These are phyloP conservation scores for Lichenostomus cassidix DNA, from an alignment of 2,113 vertebrate species.

Conservation along the genomic window DNA sequence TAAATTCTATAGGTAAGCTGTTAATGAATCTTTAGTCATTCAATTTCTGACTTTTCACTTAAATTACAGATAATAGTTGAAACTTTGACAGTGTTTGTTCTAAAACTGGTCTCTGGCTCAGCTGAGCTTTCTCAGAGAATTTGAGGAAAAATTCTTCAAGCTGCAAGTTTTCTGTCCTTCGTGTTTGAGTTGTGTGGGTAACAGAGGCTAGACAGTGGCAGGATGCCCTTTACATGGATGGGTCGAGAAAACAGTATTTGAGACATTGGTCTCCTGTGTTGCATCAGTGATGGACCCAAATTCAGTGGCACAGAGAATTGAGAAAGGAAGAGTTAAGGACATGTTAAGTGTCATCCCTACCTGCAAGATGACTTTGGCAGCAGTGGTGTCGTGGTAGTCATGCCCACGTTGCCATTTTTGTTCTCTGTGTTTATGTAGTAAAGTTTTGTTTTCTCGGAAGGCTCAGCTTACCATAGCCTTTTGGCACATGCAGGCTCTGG, in stretches of 20 bases:
- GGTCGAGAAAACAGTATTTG: background rate
- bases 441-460: background rate
- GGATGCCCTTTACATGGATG: background rate
- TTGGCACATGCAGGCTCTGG: fast-evolving
- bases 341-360: background rate
- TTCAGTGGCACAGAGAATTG: background rate
- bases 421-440: background rate
- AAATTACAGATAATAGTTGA: conserved; percentile 17
- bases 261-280: background rate
- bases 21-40: conserved; percentile 45
- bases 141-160: background rate
- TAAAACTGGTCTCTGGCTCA: background rate
- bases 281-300: background rate
- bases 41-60: conserved; percentile 43
- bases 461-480: background rate
- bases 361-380: background rate
- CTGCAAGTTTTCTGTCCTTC: background rate
- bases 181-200: background rate
- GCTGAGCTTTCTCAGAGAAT: background rate
- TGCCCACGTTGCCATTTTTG: background rate
- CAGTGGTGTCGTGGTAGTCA: background rate
- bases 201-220: background rate
- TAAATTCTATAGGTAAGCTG: conserved; percentile 11
- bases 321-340: background rate
- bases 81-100: background rate